Evolutionary conservation across 2,888 invertebrate species (phyloP).

Genomic region (Syrphus vitripennis): DNA sequence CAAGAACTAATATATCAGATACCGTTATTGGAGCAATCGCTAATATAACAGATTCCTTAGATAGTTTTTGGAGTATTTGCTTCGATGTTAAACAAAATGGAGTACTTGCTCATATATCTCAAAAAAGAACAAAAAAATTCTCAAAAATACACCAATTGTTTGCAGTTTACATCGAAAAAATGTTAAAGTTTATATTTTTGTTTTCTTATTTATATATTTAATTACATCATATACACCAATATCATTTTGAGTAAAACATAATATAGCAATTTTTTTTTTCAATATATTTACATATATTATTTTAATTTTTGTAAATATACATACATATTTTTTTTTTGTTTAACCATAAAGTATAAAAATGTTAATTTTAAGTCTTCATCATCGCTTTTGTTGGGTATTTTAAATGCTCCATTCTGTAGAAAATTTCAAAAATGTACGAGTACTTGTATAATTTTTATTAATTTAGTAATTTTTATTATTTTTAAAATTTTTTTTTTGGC

Average conservation of each 20-base stretch:
- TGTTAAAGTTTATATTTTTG: slow-evolving; percentile 24
- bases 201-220: slow-evolving; percentile 28
- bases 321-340: neutral
- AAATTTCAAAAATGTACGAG: slow-evolving; percentile 57
- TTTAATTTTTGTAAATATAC: slow-evolving; percentile 17
- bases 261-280: neutral
- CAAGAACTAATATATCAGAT: too few species aligned
- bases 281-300: slow-evolving; percentile 34
- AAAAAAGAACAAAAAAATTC: neutral
- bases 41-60: too few species aligned
- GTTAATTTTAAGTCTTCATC: slow-evolving; percentile 69
- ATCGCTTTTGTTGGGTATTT: slow-evolving; percentile 56
- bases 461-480: slow-evolving; percentile 4
- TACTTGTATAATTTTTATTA: slow-evolving; percentile 31
- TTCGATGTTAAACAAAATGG: too few species aligned
- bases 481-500: slow-evolving; percentile 46
- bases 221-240: slow-evolving; percentile 67
- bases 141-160: slow-evolving; percentile 25
- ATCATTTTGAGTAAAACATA: slow-evolving; percentile 46
- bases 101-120: too few species aligned
- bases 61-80: too few species aligned
- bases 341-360: slow-evolving; percentile 64
- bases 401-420: slow-evolving; percentile 70
- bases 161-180: slow-evolving; percentile 39
- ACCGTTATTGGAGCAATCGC: too few species aligned